Percentiles rank a stretch among this genome's conserved stretches.
Evolutionary conservation across 2,113 vertebrate species (phyloP).

Genomic region (Cariama cristata): DNA sequence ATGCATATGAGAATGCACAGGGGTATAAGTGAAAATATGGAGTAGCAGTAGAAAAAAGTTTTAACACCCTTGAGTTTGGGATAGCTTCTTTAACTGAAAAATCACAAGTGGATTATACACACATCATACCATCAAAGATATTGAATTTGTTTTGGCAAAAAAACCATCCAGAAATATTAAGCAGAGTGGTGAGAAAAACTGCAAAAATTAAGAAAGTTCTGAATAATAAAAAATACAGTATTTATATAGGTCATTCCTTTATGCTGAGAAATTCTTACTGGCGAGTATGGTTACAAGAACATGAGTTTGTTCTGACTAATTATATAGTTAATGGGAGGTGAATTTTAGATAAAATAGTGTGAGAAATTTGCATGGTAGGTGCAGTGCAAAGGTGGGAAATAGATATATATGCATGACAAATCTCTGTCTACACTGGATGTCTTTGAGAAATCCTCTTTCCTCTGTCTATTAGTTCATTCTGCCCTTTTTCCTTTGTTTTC

Average conservation of each 20-base stretch:
- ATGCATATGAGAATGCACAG: slow-evolving; percentile 54
- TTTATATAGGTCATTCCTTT: slow-evolving; percentile 65
- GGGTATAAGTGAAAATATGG: slow-evolving; percentile 51
- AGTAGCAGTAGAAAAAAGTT: slow-evolving; percentile 51
- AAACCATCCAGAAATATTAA: slow-evolving; percentile 42
- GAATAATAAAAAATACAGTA: slow-evolving; percentile 55
- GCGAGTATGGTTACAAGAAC: not conserved
- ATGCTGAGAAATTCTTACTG: slow-evolving; percentile 35
- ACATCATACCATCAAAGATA: slow-evolving; percentile 58
- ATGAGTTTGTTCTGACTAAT: not conserved
- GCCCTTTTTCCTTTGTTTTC: not conserved
- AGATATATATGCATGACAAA: not conserved
- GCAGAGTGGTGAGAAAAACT: slow-evolving; percentile 1
- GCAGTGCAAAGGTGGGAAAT: not conserved
- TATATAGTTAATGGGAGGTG: not conserved
- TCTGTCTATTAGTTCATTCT: not conserved
- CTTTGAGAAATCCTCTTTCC: not conserved
- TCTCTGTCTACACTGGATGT: not conserved
- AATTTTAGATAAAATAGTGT: not conserved
- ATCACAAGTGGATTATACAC: slow-evolving; percentile 49
- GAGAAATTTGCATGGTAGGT: not conserved
- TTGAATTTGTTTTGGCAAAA: slow-evolving; percentile 51
- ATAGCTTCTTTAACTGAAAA: slow-evolving; percentile 63
- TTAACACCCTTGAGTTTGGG: slow-evolving; percentile 62
- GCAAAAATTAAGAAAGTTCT: slow-evolving; percentile 35